These are phyloP conservation scores for Zygogramma bicolorata DNA, from an alignment of 2,888 invertebrate genomes.

Conservation along the genomic window DNA sequence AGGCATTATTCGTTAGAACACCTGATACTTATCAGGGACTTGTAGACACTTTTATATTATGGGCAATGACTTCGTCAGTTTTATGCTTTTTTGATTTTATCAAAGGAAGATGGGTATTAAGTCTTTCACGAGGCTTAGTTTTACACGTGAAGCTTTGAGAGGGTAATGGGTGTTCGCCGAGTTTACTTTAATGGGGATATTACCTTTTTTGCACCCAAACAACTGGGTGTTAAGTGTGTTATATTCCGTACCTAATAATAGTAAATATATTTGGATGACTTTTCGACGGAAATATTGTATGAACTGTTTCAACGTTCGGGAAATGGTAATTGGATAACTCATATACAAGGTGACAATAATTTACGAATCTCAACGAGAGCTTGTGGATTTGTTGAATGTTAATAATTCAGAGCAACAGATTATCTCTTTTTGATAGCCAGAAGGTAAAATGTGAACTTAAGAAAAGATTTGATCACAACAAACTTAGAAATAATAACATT, in stretches of 20 bases:
- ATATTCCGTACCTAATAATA: neutral
- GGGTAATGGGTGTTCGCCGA: neutral
- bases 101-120: conserved; percentile 21
- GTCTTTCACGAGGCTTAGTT: conserved; percentile 6
- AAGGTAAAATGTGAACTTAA: no score
- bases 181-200: neutral
- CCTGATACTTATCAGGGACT: conserved; percentile 33
- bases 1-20: conserved; percentile 33
- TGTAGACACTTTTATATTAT: conserved; percentile 29
- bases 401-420: no score
- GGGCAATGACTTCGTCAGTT: conserved; percentile 26
- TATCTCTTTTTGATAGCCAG: no score
- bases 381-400: no score
- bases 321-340: no score
- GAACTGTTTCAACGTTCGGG: no score
- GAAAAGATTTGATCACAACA: no score
- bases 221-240: neutral
- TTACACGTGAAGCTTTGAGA: conserved; percentile 2
- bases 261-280: neutral
- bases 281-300: no score
- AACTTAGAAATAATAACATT: no score
- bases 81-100: conserved; percentile 28
- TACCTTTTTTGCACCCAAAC: neutral
- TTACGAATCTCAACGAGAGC: no score
- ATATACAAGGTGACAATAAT: no score